Base-by-base conservation (phyloP, 1,140 invertebrate genomes). In the Megathymus violae region DNA sequence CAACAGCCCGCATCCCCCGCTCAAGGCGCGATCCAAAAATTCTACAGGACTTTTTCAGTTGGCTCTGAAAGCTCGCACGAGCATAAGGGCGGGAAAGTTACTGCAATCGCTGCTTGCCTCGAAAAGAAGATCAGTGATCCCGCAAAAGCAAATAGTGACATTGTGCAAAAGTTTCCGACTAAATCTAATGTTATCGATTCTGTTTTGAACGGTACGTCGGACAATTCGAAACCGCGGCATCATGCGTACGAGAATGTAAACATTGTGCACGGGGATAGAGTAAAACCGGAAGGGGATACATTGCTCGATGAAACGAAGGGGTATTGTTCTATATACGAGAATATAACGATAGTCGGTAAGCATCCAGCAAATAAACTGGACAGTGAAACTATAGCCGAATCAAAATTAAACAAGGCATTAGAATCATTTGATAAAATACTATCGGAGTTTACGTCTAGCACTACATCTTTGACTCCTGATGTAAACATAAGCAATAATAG, bases 381-480 rank as follows among this genome's bases (percentile, higher is more conserved):
- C 19, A 50, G 17, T 48, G 64, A 64, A 52, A 31, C 22, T 13
- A 72, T 50, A 14, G 62, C 89, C 50, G 92, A 93, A 63, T 85
- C 92, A 6, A 94, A 94, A 78, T 80, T 94, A 34, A 91, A 92
- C 65, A 93, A 91, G 44, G 94, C 93, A 17, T 91, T 94, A 54
- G 92, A 94, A 74, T 94, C 93, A 43, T 94, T 94, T 63, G 94
- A 94, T 76, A 94, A 93, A 82, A 93, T 94, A 60, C 65, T 94
- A 51, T 91, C 89, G 15, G 92, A 93, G 64, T 92, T 91, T 76
- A 84, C 77, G 19, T 58, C 67, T 4, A 85, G 75, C 64, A 62
- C 52, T 34, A 58, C 76, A n/a, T 82, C 80, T 19, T 67, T 83
- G 13, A 69, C 64, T 44, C 52, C 66, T 4, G 74, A 77, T 52